Conservation (phyloP, 1,140 invertebrate species). For the Drosophila truncata region DNA sequence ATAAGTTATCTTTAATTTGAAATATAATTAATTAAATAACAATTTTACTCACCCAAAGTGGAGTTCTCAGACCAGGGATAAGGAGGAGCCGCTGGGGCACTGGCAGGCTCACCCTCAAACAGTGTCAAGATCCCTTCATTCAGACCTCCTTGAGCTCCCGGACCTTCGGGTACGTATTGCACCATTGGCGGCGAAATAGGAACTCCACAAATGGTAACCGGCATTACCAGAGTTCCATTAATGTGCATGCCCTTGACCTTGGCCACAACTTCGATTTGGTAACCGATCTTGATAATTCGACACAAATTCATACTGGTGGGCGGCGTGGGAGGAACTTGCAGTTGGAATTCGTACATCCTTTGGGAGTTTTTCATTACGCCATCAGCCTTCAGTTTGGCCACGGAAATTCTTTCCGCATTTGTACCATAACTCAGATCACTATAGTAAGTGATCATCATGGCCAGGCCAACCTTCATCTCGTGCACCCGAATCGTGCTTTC, state of each 20-base stretch:
- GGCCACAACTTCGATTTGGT: conserved; percentile 88
- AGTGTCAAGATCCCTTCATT: conserved; percentile 42
- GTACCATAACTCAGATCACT: conserved; percentile 86
- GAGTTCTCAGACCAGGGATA: conserved; percentile 53
- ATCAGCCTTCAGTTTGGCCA: conserved; percentile 86
- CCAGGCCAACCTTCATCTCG: conserved; percentile 85
- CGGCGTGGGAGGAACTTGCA: conserved; percentile 89
- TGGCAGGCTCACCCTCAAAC: conserved; percentile 17
- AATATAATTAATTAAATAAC: neutral
- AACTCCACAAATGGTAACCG: conserved; percentile 87
- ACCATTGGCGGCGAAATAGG: conserved; percentile 69
- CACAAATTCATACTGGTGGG: conserved; percentile 90
- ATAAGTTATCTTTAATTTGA: neutral
- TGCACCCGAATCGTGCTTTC: conserved; percentile 86
- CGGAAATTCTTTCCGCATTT: conserved; percentile 86
- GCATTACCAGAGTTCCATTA: conserved; percentile 85
- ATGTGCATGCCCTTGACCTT: conserved; percentile 84
- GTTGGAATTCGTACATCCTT: conserved; percentile 65
- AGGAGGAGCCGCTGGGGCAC: neutral
- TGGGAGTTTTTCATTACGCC: conserved; percentile 85
- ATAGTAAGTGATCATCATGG: conserved; percentile 83
- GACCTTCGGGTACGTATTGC: conserved; percentile 29
- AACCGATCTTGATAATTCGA: conserved; percentile 89
- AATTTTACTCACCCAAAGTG: conserved; percentile 26
- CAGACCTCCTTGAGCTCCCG: conserved; percentile 14